phyloP scores from a whole-genome alignment of 2,797 vertebrate species.

The Muscicapa striata region DNA sequence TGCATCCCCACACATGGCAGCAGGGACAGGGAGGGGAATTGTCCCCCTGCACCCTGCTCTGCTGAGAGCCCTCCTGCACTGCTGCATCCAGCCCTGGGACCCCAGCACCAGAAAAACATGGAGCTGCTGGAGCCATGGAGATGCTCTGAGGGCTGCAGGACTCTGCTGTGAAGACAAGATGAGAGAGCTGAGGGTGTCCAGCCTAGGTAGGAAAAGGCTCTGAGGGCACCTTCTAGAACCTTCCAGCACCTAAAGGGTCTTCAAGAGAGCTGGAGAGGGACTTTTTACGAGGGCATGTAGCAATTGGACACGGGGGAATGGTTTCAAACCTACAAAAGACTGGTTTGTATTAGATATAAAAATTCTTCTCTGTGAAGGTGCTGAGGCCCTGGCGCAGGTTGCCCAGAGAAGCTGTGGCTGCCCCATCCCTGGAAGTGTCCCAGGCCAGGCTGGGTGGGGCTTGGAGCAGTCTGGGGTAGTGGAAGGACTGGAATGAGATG shows the following conservation, averaged over 20 bases:
- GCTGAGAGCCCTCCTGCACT: background rate
- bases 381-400: background rate
- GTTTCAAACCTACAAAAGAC: background rate
- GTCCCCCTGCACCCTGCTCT: background rate
- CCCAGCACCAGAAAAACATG: accelerated
- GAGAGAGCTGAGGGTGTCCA: background rate
- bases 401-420: background rate
- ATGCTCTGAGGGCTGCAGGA: background rate
- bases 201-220: background rate
- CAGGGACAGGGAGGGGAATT: background rate
- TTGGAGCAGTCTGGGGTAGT: accelerated
- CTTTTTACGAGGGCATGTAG: accelerated
- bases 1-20: background rate
- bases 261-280: background rate
- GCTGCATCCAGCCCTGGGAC: background rate
- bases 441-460: accelerated
- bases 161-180: background rate
- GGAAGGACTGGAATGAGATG: background rate
- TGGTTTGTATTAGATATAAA: background rate
- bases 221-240: background rate
- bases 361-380: background rate
- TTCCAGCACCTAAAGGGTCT: background rate
- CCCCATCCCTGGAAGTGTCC: background rate
- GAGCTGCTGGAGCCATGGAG: background rate
- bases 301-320: background rate